Evolutionary conservation across 2,113 vertebrate genomes (phyloP), one percentile per base, ranked within the genome.

Genomic region (Phocoena sinus): DNA sequence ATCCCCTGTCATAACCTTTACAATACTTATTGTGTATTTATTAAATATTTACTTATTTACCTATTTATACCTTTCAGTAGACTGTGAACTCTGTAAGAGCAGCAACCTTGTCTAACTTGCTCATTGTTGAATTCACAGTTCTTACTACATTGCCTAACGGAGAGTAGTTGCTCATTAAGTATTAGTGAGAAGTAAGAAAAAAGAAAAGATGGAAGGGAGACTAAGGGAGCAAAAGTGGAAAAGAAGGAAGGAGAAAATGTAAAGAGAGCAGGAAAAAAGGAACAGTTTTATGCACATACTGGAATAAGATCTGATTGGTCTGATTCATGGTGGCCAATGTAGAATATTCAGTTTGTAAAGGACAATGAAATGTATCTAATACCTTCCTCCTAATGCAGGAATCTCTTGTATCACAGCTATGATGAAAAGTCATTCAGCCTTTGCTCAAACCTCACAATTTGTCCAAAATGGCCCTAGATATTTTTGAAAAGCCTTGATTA

Each of bases 401-500:
- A 83, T 74, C 11, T 23, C 20, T 88, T 83, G 21, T 87, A 21
- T 70, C 25, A 71, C 5, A 74, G 67, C 1, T 63, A 14, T 87
- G 38, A 17, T 68, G 15, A 86, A 77, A 70, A 4, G 3, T 31
- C 10, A 53, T 83, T 93, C 23, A 86, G 18, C 26, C 20, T 94
- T 95, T 88, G 17, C 26, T 21, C 41, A 76, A 76, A 73, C 6
- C 13, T 8, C 15, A 74, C 28, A 81, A 71, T 23, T 93, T 89
- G 41, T 41, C 21, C 25, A 89, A 68, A 8, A 44, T 58, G 60
- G 23, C 26, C 33, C 25, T 60, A 76, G 12, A 53, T 86, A 81
- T 81, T 50, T 94, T 96, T 96, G n/a, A 65, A 91, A 85, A 85
- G 6, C 1, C 31, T 92, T 58, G 33, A n/a, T 76, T 89, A 93